Evolutionary conservation across 2,888 invertebrate species (phyloP).

Genomic region (Sinopyrophorus schimmeli): DNA sequence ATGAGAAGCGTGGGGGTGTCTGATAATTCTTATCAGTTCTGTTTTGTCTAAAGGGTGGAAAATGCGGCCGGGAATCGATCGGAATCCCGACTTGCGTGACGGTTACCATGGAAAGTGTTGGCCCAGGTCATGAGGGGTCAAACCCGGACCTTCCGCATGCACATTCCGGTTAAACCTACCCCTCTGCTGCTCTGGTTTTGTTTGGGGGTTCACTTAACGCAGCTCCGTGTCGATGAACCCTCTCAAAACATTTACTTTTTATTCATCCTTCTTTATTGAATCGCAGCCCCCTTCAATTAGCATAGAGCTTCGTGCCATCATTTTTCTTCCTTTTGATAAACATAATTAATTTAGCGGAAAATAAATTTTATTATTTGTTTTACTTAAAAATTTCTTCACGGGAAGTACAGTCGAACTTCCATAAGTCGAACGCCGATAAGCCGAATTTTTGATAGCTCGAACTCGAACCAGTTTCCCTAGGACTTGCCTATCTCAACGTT

Average conservation of each 20-base stretch:
- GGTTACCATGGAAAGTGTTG: constrained; percentile 60
- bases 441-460: no score
- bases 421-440: no score
- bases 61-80: constrained; percentile 51
- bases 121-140: constrained; percentile 58
- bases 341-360: no score
- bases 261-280: no score
- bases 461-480: no score
- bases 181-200: constrained; percentile 30
- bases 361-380: no score
- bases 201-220: constrained; percentile 28
- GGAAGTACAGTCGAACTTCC: no score
- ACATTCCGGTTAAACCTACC: constrained; percentile 33
- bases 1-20: no score
- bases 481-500: no score
- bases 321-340: constrained; percentile 8
- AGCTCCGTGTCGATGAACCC: constrained; percentile 25
- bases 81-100: constrained; percentile 55
- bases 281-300: no score
- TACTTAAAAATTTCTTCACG: no score
- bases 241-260: no score
- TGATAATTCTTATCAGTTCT: constrained; percentile 27
- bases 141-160: constrained; percentile 56
- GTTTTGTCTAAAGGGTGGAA: constrained; percentile 37
- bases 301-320: background rate